Conservation (phyloP, 2,888 invertebrate species). For the Phasia obesa region DNA sequence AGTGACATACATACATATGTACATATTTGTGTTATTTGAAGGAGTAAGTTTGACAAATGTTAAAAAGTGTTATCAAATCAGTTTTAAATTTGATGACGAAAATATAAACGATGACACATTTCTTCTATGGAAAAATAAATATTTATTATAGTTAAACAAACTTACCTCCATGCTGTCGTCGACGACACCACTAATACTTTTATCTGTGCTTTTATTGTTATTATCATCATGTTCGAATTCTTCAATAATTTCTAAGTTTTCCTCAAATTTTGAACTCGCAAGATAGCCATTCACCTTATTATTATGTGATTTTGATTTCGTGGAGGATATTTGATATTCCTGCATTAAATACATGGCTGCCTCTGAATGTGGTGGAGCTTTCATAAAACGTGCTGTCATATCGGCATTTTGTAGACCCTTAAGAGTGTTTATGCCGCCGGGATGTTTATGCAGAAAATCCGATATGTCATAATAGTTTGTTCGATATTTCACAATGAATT, state of each 20-base stretch:
- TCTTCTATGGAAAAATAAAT: background rate
- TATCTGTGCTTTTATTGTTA: constrained; percentile 30
- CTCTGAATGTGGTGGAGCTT: constrained; percentile 81
- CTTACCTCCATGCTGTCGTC: constrained; percentile 82
- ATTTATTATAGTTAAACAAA: constrained; percentile 24
- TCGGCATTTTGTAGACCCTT: constrained; percentile 79
- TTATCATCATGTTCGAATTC: constrained; percentile 20
- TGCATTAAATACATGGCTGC: constrained; percentile 82
- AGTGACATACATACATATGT: too few species aligned
- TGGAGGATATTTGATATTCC: constrained; percentile 77
- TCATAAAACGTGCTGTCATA: constrained; percentile 80
- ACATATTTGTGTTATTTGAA: too few species aligned
- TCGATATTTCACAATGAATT: constrained; percentile 81
- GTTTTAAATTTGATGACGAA: background rate
- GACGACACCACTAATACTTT: constrained; percentile 74
- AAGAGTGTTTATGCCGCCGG: constrained; percentile 88
- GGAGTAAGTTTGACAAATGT: background rate
- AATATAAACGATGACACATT: constrained; percentile 1
- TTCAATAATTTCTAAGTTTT: constrained; percentile 56
- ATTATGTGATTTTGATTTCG: background rate
- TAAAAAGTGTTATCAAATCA: constrained; percentile 2
- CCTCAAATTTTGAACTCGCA: constrained; percentile 10
- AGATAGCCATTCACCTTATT: constrained; percentile 29
- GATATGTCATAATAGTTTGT: constrained; percentile 86
- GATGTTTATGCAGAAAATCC: constrained; percentile 87